Base-by-base conservation (phyloP, 2,113 vertebrate species). In the Monopterus albus region DNA sequence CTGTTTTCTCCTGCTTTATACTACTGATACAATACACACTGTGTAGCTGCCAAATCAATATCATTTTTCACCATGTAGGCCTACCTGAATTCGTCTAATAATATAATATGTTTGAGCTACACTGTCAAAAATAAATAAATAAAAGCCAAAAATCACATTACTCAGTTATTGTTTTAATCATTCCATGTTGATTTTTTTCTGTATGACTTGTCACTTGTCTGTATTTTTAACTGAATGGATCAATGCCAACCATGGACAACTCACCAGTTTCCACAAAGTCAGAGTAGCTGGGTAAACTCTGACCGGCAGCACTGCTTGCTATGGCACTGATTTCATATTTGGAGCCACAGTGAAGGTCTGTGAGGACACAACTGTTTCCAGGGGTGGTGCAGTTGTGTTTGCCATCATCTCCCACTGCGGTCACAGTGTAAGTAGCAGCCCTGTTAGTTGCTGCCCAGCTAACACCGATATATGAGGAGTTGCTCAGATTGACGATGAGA, bases 241-340 rank as follows among this genome's bases (percentile, higher is more conserved):
- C 25, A 15, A 38, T 45, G 40, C n/a, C 21, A 76, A 33, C n/a
- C 10, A n/a, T 49, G 0, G 2, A 58, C 8, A 1, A 2, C 76
- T 53, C 53, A 96, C 95, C 95, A 79, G 95, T 97, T 86, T 97
- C 96, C 35, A 96, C 81, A 25, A 86, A 87, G 3, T 94, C 63
- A 1, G 88, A 94, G 92, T 93, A 97, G 89, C 96, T 98, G 74
- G 96, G 94, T 60, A 96, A 93, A 78, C 97, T 98, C 33, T 57
- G 58, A 46, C 97, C 96, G 0, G 88, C 92, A 3, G 71, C 20
- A 2, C 93, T 93, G 51, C 57, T 88, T 0, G 97, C 97, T 26
- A 77, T 70, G 6, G 79, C 93, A 0, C 84, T 96, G 78, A 98
- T 74, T 3, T 94, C 92, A 64, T 94, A 97, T 42, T 72, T n/a